These are phyloP conservation scores for Hydrolagus colliei DNA, from an alignment of 2,797 vertebrate species.

Conservation along the genomic window DNA sequence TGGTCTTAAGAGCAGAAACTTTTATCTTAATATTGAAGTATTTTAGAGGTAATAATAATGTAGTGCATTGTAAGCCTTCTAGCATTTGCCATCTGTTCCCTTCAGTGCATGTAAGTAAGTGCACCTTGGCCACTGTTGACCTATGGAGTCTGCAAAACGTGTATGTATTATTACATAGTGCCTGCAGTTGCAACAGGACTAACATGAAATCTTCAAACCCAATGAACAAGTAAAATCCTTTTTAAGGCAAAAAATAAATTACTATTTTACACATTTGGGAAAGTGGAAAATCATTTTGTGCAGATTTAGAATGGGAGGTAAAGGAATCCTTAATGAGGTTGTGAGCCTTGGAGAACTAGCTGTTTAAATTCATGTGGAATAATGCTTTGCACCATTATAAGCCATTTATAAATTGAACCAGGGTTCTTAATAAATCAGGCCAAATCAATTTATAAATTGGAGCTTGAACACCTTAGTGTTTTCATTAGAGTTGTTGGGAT, in stretches of 20 bases:
- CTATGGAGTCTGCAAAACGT: background rate
- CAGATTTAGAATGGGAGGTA: background rate
- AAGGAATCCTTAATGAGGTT: background rate
- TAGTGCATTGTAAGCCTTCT: background rate
- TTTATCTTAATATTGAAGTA: background rate
- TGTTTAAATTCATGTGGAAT: too few relatives aligned
- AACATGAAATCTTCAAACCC: background rate
- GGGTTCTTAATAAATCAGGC: too few relatives aligned
- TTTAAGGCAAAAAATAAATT: background rate
- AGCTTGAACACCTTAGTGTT: too few relatives aligned
- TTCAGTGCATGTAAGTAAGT: background rate
- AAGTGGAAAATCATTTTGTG: background rate
- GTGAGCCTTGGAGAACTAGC: background rate
- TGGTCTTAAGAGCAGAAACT: background rate
- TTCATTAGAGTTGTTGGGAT: too few relatives aligned
- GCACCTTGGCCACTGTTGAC: background rate
- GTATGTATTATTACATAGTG: too few relatives aligned
- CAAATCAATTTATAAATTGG: too few relatives aligned
- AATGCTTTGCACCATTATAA: background rate
- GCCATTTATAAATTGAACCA: too few relatives aligned
- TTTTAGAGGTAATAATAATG: background rate
- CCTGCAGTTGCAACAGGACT: background rate
- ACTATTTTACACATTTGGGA: background rate
- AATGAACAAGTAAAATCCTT: background rate
- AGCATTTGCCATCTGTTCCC: background rate